These are phyloP conservation scores for Lethrus apterus DNA, from an alignment of 1,140 invertebrate genomes.

Conservation along the genomic window DNA sequence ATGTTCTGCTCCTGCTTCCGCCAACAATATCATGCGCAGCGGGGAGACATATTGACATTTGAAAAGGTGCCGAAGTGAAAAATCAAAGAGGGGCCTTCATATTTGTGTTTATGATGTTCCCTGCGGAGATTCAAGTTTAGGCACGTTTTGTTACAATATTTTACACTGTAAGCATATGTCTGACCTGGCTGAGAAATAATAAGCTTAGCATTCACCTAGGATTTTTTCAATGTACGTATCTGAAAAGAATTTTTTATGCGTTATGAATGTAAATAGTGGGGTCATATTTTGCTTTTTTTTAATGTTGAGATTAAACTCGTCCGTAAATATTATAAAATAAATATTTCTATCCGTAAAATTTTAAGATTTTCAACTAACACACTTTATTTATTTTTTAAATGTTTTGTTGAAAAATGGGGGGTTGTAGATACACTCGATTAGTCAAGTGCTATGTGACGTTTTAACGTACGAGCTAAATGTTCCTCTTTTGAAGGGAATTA, in stretches of 20 bases:
- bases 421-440: no score
- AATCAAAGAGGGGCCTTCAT: conserved; percentile 36
- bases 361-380: no score
- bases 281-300: no score
- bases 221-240: conserved; percentile 5
- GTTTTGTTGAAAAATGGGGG: no score
- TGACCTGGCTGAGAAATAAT: conserved; percentile 30
- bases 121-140: conserved; percentile 36
- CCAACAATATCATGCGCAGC: conserved; percentile 31
- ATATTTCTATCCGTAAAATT: no score
- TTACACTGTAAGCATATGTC: conserved; percentile 34
- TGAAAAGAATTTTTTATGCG: conserved; percentile 7
- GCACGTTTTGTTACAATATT: conserved; percentile 39
- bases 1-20: conserved; percentile 17
- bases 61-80: conserved; percentile 41
- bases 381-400: no score
- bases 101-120: conserved; percentile 40
- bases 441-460: no score
- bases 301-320: no score
- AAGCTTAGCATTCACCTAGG: conserved; percentile 27
- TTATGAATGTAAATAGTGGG: neutral
- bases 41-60: conserved; percentile 31
- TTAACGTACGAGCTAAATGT: no score
- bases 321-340: no score
- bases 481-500: no score